Evolutionary conservation across 1,140 invertebrate genomes (phyloP).

Genomic region (Drosophila parvula): DNA sequence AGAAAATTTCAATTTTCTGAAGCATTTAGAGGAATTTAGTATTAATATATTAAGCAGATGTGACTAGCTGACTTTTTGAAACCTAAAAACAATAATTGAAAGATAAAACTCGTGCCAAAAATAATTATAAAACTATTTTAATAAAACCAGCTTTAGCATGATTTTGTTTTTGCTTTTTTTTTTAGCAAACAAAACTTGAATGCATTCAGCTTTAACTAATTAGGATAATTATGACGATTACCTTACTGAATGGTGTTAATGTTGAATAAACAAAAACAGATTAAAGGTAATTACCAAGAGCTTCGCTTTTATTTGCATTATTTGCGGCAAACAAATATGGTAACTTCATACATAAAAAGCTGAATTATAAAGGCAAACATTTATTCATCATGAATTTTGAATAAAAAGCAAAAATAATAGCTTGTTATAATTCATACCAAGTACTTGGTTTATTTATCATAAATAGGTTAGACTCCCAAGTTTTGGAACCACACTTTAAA

Average conservation of each 20-base stretch:
- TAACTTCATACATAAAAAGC: background rate
- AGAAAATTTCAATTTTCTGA: constrained; percentile 19
- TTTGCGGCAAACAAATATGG: constrained; percentile 8
- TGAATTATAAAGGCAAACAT: constrained; percentile 3
- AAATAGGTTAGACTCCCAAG: background rate
- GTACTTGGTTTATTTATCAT: background rate
- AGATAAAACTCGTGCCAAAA: no score
- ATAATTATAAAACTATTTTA: no score
- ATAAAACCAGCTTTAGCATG: background rate
- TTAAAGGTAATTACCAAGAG: constrained; percentile 6
- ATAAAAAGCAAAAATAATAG: background rate
- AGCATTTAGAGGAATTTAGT: background rate
- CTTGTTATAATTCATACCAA: background rate
- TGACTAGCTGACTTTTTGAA: background rate
- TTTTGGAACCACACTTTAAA: background rate
- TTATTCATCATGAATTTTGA: constrained; percentile 4
- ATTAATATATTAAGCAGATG: no score
- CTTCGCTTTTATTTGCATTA: background rate
- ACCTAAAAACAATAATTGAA: no score
- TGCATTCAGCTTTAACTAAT: background rate
- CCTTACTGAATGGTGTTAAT: constrained; percentile 6
- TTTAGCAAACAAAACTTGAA: background rate
- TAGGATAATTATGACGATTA: constrained; percentile 1
- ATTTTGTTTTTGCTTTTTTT: background rate
- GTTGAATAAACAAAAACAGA: constrained; percentile 14